Conservation (phyloP, 64 coral and sea anemone species). For the Stichodactyla mertensii region DNA sequence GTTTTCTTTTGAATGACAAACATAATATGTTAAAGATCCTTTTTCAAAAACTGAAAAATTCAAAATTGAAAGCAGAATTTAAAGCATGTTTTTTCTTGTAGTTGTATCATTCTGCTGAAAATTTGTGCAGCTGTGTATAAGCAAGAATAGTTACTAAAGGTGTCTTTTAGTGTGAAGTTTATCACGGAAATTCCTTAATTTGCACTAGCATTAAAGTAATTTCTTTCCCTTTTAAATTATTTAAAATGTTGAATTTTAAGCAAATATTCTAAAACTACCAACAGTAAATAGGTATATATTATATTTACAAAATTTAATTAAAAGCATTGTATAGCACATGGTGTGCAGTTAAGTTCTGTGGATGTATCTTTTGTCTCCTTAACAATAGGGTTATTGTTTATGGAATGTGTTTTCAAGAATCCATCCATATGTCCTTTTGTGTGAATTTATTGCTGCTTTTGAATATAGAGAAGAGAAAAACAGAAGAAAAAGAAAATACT, state of each 20-base stretch:
- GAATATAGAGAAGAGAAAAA: neutral
- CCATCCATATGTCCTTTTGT: neutral
- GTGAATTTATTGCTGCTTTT: neutral
- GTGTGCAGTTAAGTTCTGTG: neutral
- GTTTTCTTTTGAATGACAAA: neutral
- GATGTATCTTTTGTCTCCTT: neutral
- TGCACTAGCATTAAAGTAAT: neutral
- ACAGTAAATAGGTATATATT: neutral
- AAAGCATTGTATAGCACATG: neutral
- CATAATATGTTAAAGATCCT: neutral
- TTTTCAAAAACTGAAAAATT: neutral
- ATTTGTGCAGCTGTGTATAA: no score
- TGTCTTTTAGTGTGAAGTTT: no score
- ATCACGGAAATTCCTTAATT: no score
- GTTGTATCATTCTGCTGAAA: no score
- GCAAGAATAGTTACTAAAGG: no score
- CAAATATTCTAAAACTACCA: neutral
- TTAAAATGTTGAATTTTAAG: neutral
- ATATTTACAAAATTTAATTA: slow-evolving; percentile 7
- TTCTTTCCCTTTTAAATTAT: neutral
- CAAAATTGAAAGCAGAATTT: neutral
- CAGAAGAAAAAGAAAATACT: neutral
- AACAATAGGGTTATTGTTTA: neutral
- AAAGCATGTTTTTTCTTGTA: neutral
- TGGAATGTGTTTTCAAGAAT: neutral